Evolutionary conservation across 2,888 invertebrate genomes (phyloP), one percentile per base, ranked within the genome.

Genomic region (Drosophila subsilvestris): DNA sequence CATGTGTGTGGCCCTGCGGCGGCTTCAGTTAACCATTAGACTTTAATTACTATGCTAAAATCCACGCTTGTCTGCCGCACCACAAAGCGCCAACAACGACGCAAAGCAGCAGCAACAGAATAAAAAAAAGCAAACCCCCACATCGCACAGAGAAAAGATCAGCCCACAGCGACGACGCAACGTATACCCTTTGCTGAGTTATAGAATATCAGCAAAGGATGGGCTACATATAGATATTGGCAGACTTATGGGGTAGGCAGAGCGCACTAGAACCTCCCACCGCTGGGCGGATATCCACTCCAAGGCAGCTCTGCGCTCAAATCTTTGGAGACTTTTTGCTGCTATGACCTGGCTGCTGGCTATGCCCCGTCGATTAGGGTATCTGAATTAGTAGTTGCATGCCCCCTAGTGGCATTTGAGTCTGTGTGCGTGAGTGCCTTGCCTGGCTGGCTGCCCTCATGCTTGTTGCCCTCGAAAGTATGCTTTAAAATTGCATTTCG

Each of bases 41-140:
- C 82, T 80, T 82, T 82, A 82, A 86, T 82, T 82, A 78, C 86
- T 83, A 70, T 78, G 86, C 83, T 78, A 79, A 82, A 81, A 82
- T 78, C 78, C 82, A 82, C 73, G 80, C 80, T 77, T 71, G 75
- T 75, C 73, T 85, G 77, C 75, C 65, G 81, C 72, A 29, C 49
- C 48, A 61, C 63, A 74, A 65, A 79, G 65, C 67, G 37, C 43
- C 65, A 79, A 48, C 66, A 14, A 43, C 45, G 59, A 63, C 47
- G 50, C 10, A 32, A 32, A 32, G 32, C 32, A 14, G 32, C 32
- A 32, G 32, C 12, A 32, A 2, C 32, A 32, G 32, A 70, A 66
- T 2, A 54, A 53, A 61, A 59, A 58, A 49, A 57, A 25, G 45
- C 47, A 20, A 53, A 44, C 20, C 43, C 1, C 25, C n/a, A n/a